A percentile compares a stretch with the other conserved stretches of the same genome.
Conservation (phyloP, 2,888 invertebrate genomes). For the Ectemnius lituratus region DNA sequence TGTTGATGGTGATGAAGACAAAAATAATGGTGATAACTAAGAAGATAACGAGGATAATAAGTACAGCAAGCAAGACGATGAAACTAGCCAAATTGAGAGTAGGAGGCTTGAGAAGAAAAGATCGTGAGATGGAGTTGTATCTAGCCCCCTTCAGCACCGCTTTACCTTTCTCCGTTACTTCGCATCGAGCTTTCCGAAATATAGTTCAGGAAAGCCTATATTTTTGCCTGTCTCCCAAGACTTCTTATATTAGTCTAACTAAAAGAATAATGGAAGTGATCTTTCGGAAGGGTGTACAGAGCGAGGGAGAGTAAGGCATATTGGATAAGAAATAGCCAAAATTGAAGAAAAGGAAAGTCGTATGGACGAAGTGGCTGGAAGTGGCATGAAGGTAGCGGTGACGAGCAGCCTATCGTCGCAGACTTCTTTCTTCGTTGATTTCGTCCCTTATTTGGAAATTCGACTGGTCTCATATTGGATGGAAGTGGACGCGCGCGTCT, state of each 20-base stretch:
- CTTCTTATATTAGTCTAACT: constrained; percentile 1
- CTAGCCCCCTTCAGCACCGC: constrained; percentile 1
- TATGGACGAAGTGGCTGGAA: neutral
- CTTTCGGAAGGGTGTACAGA: neutral
- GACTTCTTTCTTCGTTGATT: constrained; percentile 36
- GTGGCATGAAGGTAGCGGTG: constrained; percentile 13
- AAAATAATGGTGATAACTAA: neutral
- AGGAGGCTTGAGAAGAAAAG: constrained; percentile 9
- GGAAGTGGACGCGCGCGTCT: constrained; percentile 48
- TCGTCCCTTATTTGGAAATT: constrained; percentile 50
- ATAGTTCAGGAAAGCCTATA: neutral
- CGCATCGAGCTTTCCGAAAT: constrained; percentile 1
- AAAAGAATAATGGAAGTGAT: neutral
- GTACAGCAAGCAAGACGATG: constrained; percentile 1
- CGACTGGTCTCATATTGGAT: constrained; percentile 63
- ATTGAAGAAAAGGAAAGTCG: neutral
- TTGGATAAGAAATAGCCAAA: constrained; percentile 1
- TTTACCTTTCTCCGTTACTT: neutral
- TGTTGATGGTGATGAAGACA: neutral
- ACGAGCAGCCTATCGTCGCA: constrained; percentile 9
- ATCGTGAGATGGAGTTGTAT: neutral
- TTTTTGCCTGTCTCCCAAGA: constrained; percentile 2
- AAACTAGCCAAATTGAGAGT: neutral
- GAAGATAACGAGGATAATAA: constrained; percentile 6
- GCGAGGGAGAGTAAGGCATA: neutral